These are phyloP conservation scores for Naja naja DNA, from an alignment of 2,113 vertebrate species.

Conservation along the genomic window DNA sequence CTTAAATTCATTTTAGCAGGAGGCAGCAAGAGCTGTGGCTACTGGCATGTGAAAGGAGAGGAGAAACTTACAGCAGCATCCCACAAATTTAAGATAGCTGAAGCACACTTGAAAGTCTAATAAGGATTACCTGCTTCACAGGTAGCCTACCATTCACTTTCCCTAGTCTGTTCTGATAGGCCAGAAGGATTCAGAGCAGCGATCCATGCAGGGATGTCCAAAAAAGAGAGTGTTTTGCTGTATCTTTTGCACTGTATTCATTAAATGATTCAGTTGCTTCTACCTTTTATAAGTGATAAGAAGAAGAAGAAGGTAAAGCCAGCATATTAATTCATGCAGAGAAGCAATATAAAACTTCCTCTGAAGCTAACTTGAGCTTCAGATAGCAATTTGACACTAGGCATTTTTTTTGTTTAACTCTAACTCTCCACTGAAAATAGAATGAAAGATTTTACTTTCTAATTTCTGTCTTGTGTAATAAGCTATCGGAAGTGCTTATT, in stretches of 20 bases:
- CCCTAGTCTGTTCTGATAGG: neutral
- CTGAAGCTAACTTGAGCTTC: neutral
- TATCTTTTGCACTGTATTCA: neutral
- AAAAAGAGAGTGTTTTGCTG: neutral
- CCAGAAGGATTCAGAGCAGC: neutral
- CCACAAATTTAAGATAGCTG: neutral
- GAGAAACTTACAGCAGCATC: neutral
- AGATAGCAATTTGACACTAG: neutral
- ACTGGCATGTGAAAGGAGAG: neutral
- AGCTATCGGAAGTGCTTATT: neutral
- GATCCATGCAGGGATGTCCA: neutral
- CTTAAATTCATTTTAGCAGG: neutral
- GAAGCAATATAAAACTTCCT: neutral
- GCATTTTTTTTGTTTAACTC: neutral
- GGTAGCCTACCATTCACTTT: neutral
- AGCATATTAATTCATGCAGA: neutral
- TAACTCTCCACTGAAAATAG: neutral
- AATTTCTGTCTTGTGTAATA: neutral
- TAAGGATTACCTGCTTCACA: neutral
- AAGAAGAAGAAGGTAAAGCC: neutral
- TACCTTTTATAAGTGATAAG: neutral
- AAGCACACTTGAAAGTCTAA: neutral
- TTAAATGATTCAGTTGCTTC: neutral
- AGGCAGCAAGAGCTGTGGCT: neutral
- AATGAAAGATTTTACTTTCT: neutral